Evolutionary conservation across 2,888 invertebrate species (phyloP), one percentile per base, ranked within the genome.

Genomic region (Agrochola circellaris): DNA sequence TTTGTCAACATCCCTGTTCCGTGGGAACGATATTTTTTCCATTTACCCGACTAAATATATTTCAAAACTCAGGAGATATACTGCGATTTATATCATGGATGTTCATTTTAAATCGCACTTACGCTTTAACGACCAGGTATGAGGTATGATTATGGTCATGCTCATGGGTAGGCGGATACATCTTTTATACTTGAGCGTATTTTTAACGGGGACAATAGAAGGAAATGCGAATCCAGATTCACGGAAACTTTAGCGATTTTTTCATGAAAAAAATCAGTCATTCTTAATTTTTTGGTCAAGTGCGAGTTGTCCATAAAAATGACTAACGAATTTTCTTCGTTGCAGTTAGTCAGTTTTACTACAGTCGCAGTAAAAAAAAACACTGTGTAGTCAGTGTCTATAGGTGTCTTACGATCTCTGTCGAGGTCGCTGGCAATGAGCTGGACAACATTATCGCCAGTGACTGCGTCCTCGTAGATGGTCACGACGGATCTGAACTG

Each of bases 341-440:
- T 67, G 45, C 26, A 2, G 48, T 48, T 23, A 23, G 45, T 30
- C 0, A 30, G 23, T 48, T 66, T 30, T 48, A 23, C 23, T n/a
- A n/a, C 17, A 6, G 17, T 11, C 51, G 6, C 1, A 11, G 6
- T 54, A 7, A 56, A 68, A 68, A 34, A 34, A 5, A 8, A 48
- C 5, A 0, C 26, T 42, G 23, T 30, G 6, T 30, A 67, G n/a
- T n/a, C 5, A 23, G 48, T 34, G 23, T 54, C 0, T 34, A 8
- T 60, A 56, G 11, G 11, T 56, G 13, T 15, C 88, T 88, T 78
- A 92, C 92, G 87, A 69, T 92, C 97, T 94, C 98, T 95, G 87
- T 98, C 98, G 1, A 91, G 87, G 89, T 98, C 98, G 0, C 75
- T 89, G 23, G 97, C 95, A 2, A 87, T 78, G 9, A 98, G 90